Percentiles rank a stretch among this genome's conserved stretches.
Evolutionary conservation across 2,888 invertebrate genomes (phyloP).

Genomic region (Trachelus iudaicus): DNA sequence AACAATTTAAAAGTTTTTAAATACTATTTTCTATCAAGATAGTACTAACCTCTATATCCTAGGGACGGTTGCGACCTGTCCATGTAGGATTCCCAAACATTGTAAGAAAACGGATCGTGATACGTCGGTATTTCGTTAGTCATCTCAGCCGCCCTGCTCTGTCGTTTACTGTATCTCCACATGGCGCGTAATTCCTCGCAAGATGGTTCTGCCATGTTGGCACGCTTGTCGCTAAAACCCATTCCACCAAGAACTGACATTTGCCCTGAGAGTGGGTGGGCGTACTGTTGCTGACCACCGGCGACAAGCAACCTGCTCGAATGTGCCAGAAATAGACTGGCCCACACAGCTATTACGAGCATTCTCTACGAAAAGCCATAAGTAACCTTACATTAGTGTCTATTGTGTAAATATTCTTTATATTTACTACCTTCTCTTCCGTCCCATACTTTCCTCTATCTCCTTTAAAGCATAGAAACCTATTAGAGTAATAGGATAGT

Average conservation of each 20-base stretch:
- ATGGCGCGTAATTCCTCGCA: constrained; percentile 90
- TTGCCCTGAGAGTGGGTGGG: constrained; percentile 2
- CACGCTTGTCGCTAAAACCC: constrained; percentile 45
- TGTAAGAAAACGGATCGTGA: constrained; percentile 84
- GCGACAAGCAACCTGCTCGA: constrained; percentile 42
- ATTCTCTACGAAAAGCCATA: constrained; percentile 44
- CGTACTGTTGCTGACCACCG: constrained; percentile 25
- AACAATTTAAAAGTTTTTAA: constrained; percentile 35
- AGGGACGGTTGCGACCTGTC: constrained; percentile 45
- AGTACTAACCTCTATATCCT: constrained; percentile 49
- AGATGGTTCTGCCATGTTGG: constrained; percentile 76
- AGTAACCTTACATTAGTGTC: neutral
- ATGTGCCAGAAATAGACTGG: constrained; percentile 44
- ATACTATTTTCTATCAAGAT: neutral
- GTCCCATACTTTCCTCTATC: neutral
- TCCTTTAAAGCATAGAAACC: neutral
- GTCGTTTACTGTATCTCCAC: constrained; percentile 92
- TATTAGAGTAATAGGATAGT: neutral
- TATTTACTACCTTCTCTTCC: neutral
- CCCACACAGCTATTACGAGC: constrained; percentile 48
- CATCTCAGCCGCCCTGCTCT: constrained; percentile 86
- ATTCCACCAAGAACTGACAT: constrained; percentile 34
- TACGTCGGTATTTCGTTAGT: constrained; percentile 88
- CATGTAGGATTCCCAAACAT: constrained; percentile 82
- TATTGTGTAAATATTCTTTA: neutral